A percentile compares a stretch with the other conserved stretches of the same genome.
Evolutionary conservation across 2,113 vertebrate species (phyloP).

Genomic region (Hepsetus odoe): DNA sequence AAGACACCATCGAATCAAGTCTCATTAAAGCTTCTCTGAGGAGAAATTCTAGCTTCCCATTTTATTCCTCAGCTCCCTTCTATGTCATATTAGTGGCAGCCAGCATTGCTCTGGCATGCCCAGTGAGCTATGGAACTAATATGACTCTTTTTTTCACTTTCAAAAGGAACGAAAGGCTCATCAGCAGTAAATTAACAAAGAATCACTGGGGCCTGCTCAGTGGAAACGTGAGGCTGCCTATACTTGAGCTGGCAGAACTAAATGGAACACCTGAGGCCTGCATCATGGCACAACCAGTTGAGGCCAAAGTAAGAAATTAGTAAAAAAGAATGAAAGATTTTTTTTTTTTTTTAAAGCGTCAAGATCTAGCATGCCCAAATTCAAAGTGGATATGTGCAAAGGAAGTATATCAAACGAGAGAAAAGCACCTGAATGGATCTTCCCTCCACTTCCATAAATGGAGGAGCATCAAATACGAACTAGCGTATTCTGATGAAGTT

Average conservation of each 20-base stretch:
- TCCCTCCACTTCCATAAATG: too few species aligned
- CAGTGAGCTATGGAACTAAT: conserved; percentile 66
- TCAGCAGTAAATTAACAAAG: conserved; percentile 63
- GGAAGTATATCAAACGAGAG: too few species aligned
- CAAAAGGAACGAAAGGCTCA: conserved; percentile 54
- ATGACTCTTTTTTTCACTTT: conserved; percentile 53
- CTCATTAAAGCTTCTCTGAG: background rate
- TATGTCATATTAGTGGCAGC: background rate
- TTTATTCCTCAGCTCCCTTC: background rate
- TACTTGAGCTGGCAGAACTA: conserved; percentile 24
- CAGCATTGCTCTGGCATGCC: background rate
- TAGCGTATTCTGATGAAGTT: background rate
- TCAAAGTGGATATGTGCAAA: too few species aligned
- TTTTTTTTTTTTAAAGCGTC: too few species aligned
- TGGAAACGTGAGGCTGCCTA: conserved; percentile 26
- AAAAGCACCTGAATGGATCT: too few species aligned
- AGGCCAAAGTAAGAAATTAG: too few species aligned
- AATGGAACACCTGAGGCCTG: conserved; percentile 50
- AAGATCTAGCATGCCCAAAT: too few species aligned
- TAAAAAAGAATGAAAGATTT: too few species aligned
- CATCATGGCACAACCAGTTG: conserved; percentile 10
- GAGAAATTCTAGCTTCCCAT: background rate
- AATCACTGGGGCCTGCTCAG: conserved; percentile 60
- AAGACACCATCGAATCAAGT: background rate
- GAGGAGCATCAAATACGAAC: background rate